Percentiles rank a stretch among this genome's conserved stretches.
These are phyloP conservation scores for Paguma larvata DNA, from an alignment of 2,797 vertebrate genomes.

Conservation along the genomic window DNA sequence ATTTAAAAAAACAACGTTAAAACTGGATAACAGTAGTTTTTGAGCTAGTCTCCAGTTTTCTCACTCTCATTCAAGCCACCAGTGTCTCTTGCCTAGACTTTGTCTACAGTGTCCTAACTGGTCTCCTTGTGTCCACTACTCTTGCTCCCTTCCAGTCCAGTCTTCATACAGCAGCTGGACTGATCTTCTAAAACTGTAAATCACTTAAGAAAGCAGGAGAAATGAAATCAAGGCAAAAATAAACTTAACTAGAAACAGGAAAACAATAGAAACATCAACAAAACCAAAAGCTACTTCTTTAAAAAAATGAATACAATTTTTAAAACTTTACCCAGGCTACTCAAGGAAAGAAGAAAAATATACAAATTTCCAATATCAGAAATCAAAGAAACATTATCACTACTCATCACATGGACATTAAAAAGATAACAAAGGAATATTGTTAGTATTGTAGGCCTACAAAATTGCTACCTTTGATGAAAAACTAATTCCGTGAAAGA, in stretches of 20 bases:
- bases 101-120: background rate
- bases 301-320: background rate
- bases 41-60: background rate
- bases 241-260: background rate
- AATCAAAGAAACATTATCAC: background rate
- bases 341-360: background rate
- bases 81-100: background rate
- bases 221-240: background rate
- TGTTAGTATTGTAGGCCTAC: background rate
- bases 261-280: slow-evolving; percentile 16
- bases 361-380: background rate
- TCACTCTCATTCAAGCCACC: background rate
- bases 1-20: background rate
- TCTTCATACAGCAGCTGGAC: background rate
- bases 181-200: background rate
- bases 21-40: background rate
- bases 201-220: background rate
- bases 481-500: background rate
- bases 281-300: background rate
- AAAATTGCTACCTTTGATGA: background rate
- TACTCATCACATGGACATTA: background rate
- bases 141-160: background rate
- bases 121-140: background rate
- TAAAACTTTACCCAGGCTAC: background rate
- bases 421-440: background rate